Evolutionary conservation across 1,140 invertebrate species (phyloP), one percentile per base, ranked within the genome.

Genomic region (Nylanderia fulva): DNA sequence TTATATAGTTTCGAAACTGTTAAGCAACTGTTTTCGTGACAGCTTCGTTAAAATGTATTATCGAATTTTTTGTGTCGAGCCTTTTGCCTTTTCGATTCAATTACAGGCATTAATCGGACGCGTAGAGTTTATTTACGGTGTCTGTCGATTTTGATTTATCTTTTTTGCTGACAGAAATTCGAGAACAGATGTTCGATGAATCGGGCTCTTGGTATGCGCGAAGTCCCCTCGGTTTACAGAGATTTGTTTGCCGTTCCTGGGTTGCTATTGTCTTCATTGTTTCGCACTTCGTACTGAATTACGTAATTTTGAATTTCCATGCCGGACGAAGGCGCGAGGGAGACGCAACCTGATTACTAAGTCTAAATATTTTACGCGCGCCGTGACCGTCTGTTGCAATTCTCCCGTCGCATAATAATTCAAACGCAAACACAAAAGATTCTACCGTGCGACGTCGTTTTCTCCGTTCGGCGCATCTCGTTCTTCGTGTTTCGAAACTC

Each of bases 211-310:
- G 85, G 27, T 48, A 58, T 61, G 45, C 63, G 29, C 56, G 42
- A 52, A n/a, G 18, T 36, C 66, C 79, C 74, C 72, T 72, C 39
- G 61, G 77, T 88, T 87, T 87, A 87, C 89, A 92, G 91, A 92
- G 91, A 93, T 92, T 92, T 92, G 90, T 93, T 92, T 92, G 91
- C 92, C 92, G 90, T 92, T 91, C 84, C 76, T 60, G 33, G 69
- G 61, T 89, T 87, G 82, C 89, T 88, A 91, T 91, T 92, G 91
- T 92, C 68, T 85, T 90, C 92, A 92, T 93, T 93, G 92, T 92
- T 92, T 92, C 74, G 88, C 91, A 84, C 84, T 69, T 92, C 88
- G 74, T 91, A 91, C 85, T 86, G 90, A 90, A 91, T 93, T 92
- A 93, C 91, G 91, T 93, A 93, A 93, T 88, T 88, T 87, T 87